Percentiles rank a stretch among this genome's conserved stretches.
These are phyloP conservation scores for Hetaerina titia DNA, from an alignment of 2,888 invertebrate species.

Conservation along the genomic window DNA sequence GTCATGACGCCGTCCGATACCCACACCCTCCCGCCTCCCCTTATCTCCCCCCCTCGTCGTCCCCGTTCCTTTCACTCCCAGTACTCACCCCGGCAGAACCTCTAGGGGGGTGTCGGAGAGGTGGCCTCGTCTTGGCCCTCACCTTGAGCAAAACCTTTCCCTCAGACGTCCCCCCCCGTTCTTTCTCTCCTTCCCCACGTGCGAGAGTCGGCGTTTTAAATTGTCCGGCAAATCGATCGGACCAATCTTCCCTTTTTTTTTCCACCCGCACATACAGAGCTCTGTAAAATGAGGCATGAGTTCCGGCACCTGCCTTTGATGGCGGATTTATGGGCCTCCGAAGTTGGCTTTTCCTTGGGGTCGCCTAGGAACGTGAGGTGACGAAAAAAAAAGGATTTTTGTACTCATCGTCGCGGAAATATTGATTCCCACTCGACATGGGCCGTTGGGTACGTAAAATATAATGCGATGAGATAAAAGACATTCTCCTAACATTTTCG, in stretches of 20 bases:
- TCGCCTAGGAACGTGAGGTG: background rate
- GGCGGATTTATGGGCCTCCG: background rate
- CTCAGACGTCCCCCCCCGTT: background rate
- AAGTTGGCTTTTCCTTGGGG: background rate
- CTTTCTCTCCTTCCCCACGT: background rate
- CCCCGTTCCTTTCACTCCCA: background rate
- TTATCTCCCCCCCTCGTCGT: background rate
- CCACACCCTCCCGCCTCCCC: background rate
- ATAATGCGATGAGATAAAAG: background rate
- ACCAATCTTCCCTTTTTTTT: background rate
- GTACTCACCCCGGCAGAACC: background rate
- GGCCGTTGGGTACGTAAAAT: background rate
- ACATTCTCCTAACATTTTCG: too few relatives aligned
- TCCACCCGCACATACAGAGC: background rate
- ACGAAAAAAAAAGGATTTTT: background rate
- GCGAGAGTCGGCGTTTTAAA: background rate
- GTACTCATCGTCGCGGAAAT: background rate
- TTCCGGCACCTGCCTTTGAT: conserved; percentile 27
- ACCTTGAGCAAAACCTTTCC: background rate
- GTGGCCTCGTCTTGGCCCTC: background rate
- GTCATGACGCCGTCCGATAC: conserved; percentile 4
- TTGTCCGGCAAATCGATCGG: conserved; percentile 33
- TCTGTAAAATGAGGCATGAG: conserved; percentile 31
- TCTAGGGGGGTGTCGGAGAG: background rate
- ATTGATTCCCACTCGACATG: background rate